phyloP scores from a whole-genome alignment of 2,113 vertebrate species.

The Kryptolebias marmoratus region DNA sequence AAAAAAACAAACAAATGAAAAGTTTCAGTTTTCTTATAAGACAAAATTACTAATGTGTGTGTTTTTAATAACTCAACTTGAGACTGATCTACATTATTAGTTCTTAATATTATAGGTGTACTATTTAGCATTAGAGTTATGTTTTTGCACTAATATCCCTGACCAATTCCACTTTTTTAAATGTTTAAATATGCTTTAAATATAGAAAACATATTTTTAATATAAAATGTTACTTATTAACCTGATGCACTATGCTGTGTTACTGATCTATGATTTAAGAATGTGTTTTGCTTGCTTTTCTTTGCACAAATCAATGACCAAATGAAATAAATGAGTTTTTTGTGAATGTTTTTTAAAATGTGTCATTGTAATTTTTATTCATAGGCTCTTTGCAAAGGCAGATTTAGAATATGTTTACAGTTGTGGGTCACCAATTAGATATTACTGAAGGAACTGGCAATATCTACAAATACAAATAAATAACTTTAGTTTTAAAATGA shows the following conservation, averaged over 20 bases:
- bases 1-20: background rate
- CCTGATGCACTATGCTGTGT: background rate
- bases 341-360: background rate
- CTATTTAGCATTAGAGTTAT: background rate
- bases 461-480: background rate
- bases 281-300: constrained; percentile 15
- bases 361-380: background rate
- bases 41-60: constrained; percentile 5
- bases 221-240: background rate
- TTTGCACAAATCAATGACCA: constrained; percentile 15
- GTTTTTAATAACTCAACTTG: background rate
- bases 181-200: background rate
- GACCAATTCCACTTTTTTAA: background rate
- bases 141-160: background rate
- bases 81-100: background rate
- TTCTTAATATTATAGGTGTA: constrained; percentile 3
- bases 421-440: no score
- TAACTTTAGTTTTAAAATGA: no score
- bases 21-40: constrained; percentile 5
- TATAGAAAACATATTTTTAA: constrained; percentile 8
- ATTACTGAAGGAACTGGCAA: background rate
- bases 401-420: background rate
- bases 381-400: no score
- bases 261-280: constrained; percentile 16
- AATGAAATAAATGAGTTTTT: constrained; percentile 11